Evolutionary conservation across 1,140 invertebrate species (phyloP), one percentile per base, ranked within the genome.

Genomic region (Araneus ventricosus): DNA sequence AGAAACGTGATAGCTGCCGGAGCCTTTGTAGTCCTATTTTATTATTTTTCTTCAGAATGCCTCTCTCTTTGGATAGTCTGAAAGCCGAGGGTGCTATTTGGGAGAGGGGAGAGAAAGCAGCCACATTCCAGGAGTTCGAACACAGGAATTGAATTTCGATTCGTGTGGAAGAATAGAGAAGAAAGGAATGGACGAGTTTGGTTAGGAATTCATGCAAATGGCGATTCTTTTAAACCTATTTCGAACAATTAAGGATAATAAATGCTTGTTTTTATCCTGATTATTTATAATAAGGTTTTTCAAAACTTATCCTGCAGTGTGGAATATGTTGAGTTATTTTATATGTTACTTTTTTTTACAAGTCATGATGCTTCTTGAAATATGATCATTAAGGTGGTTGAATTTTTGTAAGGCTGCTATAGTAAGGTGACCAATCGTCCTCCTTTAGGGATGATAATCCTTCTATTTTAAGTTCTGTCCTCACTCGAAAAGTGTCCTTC

Each of bases 111-210:
- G 75, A 70, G 63, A 39, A 52, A 57, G 22, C n/a, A 41, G 8
- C n/a, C 45, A 52, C 37, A 92, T 92, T 85, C 82, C 61, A 27
- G 41, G 59, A 92, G 41, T 91, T 91, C 89, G 59, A 84, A 86
- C 63, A n/a, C 75, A 70, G 90, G 90, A 92, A 92, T 92, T 86
- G 90, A 92, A 92, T 92, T 92, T 92, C 90, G 90, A 86, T 92
- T 92, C 70, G 57, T 61, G 57, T 61, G 79, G 30, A 84, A 22
- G 59, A 39, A n/a, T 34, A 80, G 30, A 4, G 30, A 39, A 59
- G 52, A 59, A 57, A 57, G 27, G 39, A n/a, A 84, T 17, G 41
- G 80, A 84, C n/a, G 80, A 7, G 39, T 84, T 57, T 84, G 80
- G 80, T 52, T n/a, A 30, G 24, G 41, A 84, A n/a, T 27, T 34